A percentile compares a stretch with the other conserved stretches of the same genome.
Conservation (phyloP, 2,113 vertebrate genomes). For the Synodontis membranacea region DNA sequence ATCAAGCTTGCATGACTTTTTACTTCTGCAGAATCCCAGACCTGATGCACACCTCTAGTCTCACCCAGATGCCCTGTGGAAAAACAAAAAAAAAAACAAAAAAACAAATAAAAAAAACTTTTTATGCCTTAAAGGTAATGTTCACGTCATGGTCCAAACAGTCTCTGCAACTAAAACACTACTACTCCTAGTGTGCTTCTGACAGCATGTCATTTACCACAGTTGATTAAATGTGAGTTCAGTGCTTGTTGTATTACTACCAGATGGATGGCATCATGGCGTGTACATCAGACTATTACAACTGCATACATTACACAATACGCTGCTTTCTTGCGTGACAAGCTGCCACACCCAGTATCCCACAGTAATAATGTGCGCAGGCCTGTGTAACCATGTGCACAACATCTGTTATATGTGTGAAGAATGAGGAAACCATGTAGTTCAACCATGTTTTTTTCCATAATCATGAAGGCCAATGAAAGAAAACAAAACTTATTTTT, state of each 20-base stretch:
- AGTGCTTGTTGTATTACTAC: background rate
- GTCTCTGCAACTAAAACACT: background rate
- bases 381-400: constrained; percentile 16
- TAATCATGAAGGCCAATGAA: background rate
- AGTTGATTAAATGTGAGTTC: constrained; percentile 5
- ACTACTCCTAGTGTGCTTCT: constrained; percentile 9
- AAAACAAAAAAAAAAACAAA: background rate
- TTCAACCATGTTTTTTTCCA: background rate
- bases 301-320: constrained; percentile 22
- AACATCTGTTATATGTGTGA: constrained; percentile 7
- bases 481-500: background rate
- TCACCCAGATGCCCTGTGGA: background rate
- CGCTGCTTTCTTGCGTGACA: constrained; percentile 10
- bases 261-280: constrained; percentile 19
- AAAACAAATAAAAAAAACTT: no score
- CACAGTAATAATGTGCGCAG: constrained; percentile 1
- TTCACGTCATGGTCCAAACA: background rate
- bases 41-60: background rate
- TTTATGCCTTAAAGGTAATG: background rate
- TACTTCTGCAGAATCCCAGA: background rate
- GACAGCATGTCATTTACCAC: background rate
- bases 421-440: constrained; percentile 6
- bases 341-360: constrained; percentile 8
- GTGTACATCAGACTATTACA: background rate
- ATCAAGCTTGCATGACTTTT: background rate